These are phyloP conservation scores for Eudorcas thomsonii DNA, from an alignment of 2,113 vertebrate species.

Conservation along the genomic window DNA sequence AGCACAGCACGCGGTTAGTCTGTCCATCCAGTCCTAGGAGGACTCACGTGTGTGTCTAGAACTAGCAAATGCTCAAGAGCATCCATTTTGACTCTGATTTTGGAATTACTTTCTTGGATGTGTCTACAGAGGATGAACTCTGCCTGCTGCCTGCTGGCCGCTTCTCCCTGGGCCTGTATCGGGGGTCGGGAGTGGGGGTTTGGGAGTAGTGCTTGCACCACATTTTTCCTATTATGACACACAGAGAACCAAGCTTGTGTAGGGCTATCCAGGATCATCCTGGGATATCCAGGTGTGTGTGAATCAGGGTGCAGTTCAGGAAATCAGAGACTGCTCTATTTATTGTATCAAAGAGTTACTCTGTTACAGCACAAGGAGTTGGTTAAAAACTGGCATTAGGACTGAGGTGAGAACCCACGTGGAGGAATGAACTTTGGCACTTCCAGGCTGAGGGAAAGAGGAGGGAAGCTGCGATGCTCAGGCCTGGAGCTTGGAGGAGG, in stretches of 20 bases:
- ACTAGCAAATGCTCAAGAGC: not conserved
- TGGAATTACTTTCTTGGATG: not conserved
- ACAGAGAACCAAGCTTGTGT: not conserved
- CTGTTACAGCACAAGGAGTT: not conserved
- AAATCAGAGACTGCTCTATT: not conserved
- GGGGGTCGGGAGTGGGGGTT: not conserved
- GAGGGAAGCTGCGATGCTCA: not conserved
- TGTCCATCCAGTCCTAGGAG: not conserved
- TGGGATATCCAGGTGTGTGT: not conserved
- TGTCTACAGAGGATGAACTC: not conserved
- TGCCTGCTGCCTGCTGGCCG: not conserved
- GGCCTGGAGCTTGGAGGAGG: not conserved
- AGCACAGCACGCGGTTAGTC: not conserved
- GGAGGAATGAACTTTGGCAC: not conserved
- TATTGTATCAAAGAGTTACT: not conserved
- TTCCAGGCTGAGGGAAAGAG: not conserved
- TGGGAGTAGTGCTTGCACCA: not conserved
- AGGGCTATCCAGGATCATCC: not conserved
- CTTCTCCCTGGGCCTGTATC: not conserved
- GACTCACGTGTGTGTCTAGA: not conserved
- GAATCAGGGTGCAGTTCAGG: not conserved
- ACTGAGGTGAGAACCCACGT: not conserved
- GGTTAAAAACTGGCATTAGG: not conserved
- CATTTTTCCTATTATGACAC: not conserved
- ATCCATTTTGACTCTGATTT: not conserved